phyloP scores from a whole-genome alignment of 1,140 invertebrate genomes.

The Brachionus asplanchnoidis region DNA sequence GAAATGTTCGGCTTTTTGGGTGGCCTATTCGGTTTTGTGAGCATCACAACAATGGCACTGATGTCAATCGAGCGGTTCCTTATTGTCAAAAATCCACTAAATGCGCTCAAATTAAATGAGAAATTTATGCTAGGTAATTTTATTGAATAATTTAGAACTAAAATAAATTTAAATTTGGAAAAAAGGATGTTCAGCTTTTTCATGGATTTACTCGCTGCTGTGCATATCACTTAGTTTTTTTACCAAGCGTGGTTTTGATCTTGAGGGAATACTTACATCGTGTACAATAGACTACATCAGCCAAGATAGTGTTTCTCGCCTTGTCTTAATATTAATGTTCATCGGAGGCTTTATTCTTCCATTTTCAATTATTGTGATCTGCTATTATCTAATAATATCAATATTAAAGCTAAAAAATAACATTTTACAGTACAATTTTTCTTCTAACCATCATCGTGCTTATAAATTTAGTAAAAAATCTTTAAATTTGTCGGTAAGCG shows the following conservation, averaged over 20 bases:
- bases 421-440: conserved; percentile 13
- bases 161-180: neutral
- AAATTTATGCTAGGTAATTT: conserved; percentile 14
- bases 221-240: conserved; percentile 3
- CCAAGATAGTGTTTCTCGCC: neutral
- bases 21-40: conserved; percentile 32
- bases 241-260: neutral
- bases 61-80: conserved; percentile 4
- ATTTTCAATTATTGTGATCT: neutral
- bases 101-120: neutral
- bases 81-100: conserved; percentile 26
- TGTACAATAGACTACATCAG: conserved; percentile 32
- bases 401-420: neutral
- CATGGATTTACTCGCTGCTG: neutral
- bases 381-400: neutral
- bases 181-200: neutral
- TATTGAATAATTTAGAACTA: neutral
- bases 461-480: neutral
- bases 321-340: neutral
- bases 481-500: neutral
- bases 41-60: conserved; percentile 26
- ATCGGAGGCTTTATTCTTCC: conserved; percentile 32
- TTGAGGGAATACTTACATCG: conserved; percentile 27
- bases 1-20: neutral
- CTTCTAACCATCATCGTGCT: neutral